Conservation (phyloP, 2,797 vertebrate genomes). For the Eulemur rubriventer region DNA sequence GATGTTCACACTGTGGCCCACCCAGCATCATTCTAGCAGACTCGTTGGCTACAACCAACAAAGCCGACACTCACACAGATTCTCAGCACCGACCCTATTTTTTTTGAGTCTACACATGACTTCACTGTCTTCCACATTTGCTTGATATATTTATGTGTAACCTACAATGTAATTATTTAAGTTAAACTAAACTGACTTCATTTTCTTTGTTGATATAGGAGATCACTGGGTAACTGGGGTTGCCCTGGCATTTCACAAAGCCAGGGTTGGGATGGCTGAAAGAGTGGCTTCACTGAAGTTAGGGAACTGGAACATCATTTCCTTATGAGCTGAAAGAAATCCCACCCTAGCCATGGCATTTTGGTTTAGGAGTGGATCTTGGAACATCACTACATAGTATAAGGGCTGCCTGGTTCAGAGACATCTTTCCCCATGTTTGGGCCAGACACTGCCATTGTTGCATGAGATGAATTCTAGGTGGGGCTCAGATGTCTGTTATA, state of each 20-base stretch:
- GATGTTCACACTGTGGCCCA: not conserved
- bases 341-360: not conserved
- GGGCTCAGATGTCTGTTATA: not conserved
- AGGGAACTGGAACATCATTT: not conserved
- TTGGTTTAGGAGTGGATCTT: not conserved
- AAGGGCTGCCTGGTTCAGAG: not conserved
- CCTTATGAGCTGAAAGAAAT: not conserved
- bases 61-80: not conserved
- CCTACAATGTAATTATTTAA: not conserved
- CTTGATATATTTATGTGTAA: not conserved
- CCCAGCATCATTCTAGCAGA: not conserved
- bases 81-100: not conserved
- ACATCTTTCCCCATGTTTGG: not conserved
- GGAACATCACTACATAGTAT: not conserved
- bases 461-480: not conserved
- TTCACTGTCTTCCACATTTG: not conserved
- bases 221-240: not conserved
- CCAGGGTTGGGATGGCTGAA: no score
- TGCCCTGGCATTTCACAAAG: not conserved
- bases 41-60: no score
- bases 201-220: not conserved
- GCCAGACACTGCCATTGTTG: not conserved
- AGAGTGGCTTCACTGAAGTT: not conserved
- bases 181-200: not conserved
- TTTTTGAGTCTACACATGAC: not conserved